Conservation (phyloP, 2,113 vertebrate genomes). For the Tiliqua scincoides region DNA sequence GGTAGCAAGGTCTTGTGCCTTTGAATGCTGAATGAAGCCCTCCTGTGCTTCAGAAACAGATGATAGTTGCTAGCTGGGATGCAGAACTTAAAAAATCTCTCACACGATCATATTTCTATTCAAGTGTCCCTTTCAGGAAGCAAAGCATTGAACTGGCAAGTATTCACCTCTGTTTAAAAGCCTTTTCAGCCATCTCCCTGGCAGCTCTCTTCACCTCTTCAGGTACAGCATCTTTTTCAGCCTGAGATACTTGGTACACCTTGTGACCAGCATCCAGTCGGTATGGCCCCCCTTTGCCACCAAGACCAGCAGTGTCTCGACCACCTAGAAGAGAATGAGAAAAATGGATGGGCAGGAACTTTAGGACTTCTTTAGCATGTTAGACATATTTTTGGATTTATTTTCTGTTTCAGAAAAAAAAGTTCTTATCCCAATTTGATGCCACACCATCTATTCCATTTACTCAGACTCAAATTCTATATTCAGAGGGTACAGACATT, state of each 20-base stretch:
- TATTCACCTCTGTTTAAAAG: slow-evolving; percentile 88
- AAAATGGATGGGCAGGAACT: not conserved
- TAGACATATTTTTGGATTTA: not conserved
- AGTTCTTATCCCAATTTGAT: not conserved
- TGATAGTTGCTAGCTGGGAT: too few relatives aligned
- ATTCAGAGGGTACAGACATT: not conserved
- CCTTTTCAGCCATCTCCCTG: slow-evolving; percentile 91
- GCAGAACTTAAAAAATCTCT: not conserved
- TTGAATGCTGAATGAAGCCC: not conserved
- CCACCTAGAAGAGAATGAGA: slow-evolving; percentile 79
- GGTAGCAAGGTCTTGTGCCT: not conserved
- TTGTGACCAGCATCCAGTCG: slow-evolving; percentile 91
- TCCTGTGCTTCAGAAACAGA: not conserved
- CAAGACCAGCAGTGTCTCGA: slow-evolving; percentile 94
- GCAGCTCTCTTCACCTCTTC: slow-evolving; percentile 91
- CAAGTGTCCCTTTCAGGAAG: not conserved
- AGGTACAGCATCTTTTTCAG: slow-evolving; percentile 92
- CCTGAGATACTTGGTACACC: slow-evolving; percentile 92
- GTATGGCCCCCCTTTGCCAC: slow-evolving; percentile 94
- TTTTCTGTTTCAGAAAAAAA: not conserved
- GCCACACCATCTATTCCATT: not conserved
- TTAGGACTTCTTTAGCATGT: not conserved
- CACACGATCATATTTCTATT: not conserved
- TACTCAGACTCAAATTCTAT: not conserved
- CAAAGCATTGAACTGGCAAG: not conserved